Conservation (phyloP, 2,888 invertebrate species). For the Seira musarum region DNA sequence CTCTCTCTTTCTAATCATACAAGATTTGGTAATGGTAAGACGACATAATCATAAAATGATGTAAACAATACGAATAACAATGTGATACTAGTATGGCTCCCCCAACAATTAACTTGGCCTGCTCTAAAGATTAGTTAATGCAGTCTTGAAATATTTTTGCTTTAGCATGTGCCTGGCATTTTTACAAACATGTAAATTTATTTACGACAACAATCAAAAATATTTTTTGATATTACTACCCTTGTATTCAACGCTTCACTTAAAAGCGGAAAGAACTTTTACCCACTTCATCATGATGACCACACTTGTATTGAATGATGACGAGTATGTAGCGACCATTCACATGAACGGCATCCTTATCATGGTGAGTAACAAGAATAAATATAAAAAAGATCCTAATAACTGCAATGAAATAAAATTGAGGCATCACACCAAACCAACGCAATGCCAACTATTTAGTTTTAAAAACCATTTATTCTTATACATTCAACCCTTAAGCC, state of each 20-base stretch:
- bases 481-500: neutral
- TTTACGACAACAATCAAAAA: too few species aligned
- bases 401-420: neutral
- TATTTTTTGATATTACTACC: too few species aligned
- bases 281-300: neutral
- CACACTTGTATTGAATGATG: too few species aligned
- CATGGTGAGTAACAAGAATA: slow-evolving; percentile 5
- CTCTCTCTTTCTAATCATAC: slow-evolving; percentile 27
- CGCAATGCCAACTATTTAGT: neutral
- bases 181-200: too few species aligned
- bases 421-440: neutral
- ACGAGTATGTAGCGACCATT: neutral
- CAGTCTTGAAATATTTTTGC: too few species aligned
- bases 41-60: neutral
- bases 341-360: neutral
- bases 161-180: too few species aligned
- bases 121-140: too few species aligned
- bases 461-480: too few species aligned
- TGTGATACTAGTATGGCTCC: too few species aligned
- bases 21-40: neutral
- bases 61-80: neutral
- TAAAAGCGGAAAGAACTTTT: slow-evolving; percentile 2
- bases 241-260: neutral
- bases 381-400: neutral
- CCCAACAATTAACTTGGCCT: too few species aligned